Percentiles rank a stretch among this genome's conserved stretches.
Conservation (phyloP, 2,888 invertebrate genomes). For the Lypha dubia region DNA sequence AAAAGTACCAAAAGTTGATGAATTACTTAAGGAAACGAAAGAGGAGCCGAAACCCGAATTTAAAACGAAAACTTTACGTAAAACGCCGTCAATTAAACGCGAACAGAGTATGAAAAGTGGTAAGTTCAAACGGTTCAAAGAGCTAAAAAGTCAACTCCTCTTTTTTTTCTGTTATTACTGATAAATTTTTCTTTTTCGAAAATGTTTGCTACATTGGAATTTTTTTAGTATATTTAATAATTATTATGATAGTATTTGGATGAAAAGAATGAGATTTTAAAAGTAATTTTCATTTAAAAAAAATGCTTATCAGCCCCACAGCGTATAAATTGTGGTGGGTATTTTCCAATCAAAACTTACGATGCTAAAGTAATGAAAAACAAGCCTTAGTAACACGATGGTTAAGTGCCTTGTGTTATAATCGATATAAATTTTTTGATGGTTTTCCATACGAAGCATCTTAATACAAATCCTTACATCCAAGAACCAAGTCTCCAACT, state of each 20-base stretch:
- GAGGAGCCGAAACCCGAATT: slow-evolving; percentile 82
- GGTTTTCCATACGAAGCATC: no score
- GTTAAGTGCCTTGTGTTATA: no score
- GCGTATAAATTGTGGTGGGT: no score
- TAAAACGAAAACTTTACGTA: slow-evolving; percentile 82
- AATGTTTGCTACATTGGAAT: not conserved
- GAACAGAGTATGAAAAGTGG: slow-evolving; percentile 81
- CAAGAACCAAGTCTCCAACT: no score
- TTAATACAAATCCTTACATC: no score
- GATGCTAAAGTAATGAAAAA: no score
- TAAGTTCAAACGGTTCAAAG: slow-evolving; percentile 76
- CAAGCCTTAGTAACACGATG: no score
- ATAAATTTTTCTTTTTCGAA: not conserved
- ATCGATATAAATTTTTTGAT: no score
- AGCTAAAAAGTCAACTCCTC: not conserved
- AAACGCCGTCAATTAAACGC: slow-evolving; percentile 81
- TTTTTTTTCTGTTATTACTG: not conserved
- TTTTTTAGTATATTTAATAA: not conserved
- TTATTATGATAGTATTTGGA: slow-evolving; percentile 3
- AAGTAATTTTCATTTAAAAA: no score
- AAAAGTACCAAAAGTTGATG: slow-evolving; percentile 83
- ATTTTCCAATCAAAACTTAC: no score
- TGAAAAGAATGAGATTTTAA: not conserved
- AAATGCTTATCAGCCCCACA: no score
- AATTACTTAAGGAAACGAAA: slow-evolving; percentile 79